These are phyloP conservation scores for Leucophora obtusa DNA, from an alignment of 2,888 invertebrate genomes.

Conservation along the genomic window DNA sequence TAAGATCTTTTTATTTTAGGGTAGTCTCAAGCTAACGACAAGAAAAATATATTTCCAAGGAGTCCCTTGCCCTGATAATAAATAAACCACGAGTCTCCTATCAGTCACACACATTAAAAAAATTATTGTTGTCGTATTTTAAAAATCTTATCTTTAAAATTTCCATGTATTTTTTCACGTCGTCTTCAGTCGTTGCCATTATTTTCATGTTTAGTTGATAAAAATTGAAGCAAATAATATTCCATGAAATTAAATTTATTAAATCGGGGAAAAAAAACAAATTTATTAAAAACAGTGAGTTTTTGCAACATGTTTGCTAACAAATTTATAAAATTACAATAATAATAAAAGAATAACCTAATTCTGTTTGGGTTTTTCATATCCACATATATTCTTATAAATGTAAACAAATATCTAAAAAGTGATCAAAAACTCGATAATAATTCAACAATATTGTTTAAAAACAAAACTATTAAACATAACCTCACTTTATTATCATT, in stretches of 20 bases:
- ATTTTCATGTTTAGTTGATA: not conserved
- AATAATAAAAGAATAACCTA: not conserved
- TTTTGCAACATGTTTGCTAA: not conserved
- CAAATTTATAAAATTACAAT: too few species aligned
- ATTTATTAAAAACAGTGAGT: conserved; percentile 1
- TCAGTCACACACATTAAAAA: not conserved
- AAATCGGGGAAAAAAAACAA: not conserved
- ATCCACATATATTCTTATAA: not conserved
- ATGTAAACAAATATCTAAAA: not conserved
- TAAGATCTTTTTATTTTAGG: too few species aligned
- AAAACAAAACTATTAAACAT: not conserved
- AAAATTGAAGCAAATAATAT: conserved; percentile 1
- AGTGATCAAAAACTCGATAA: not conserved
- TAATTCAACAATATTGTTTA: not conserved
- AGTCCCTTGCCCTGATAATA: too few species aligned
- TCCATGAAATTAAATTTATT: conserved; percentile 30
- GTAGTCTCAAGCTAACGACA: too few species aligned
- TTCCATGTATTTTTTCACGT: not conserved
- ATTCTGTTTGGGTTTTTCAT: not conserved
- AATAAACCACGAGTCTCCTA: not conserved
- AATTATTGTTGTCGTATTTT: not conserved
- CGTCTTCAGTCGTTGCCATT: not conserved
- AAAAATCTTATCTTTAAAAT: conserved; percentile 2
- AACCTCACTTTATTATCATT: conserved; percentile 34
- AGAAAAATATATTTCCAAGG: too few species aligned